Evolutionary conservation across 2,797 vertebrate genomes (phyloP).

Genomic region (Echiichthys vipera): DNA sequence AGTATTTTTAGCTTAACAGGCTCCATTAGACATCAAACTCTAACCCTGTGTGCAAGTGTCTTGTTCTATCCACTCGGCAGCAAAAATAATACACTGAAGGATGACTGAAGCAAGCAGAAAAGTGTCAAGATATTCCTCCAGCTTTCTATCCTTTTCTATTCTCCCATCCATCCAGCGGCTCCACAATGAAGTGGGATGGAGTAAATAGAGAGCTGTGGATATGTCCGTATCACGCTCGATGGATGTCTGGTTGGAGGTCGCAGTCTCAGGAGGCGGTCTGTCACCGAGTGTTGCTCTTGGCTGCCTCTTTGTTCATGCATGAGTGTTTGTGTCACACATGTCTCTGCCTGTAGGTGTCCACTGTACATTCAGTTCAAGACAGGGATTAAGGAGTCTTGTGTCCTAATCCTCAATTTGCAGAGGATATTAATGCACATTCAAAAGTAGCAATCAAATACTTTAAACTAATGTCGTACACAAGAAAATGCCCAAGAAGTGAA

Average conservation of each 20-base stretch:
- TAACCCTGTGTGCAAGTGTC: background rate
- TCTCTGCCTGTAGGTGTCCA: conserved; percentile 7
- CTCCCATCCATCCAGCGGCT: conserved; percentile 2
- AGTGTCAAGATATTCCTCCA: conserved; percentile 18
- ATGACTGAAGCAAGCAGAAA: conserved; percentile 5
- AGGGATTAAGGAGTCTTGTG: background rate
- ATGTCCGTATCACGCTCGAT: conserved; percentile 10
- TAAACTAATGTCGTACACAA: background rate
- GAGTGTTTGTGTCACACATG: background rate
- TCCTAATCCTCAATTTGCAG: background rate
- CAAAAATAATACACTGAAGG: background rate
- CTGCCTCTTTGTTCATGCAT: background rate
- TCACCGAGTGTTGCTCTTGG: conserved; percentile 19
- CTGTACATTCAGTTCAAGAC: background rate
- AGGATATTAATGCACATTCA: background rate
- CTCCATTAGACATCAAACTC: conserved; percentile 11
- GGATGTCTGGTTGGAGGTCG: conserved; percentile 54
- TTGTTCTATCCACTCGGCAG: background rate
- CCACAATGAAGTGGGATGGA: conserved; percentile 34
- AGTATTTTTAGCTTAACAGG: conserved; percentile 19
- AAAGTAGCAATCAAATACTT: background rate
- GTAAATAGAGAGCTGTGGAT: conserved; percentile 19
- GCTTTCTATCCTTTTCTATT: background rate
- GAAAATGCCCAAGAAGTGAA: background rate
- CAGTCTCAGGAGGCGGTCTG: conserved; percentile 24